Percentiles rank a stretch among this genome's conserved stretches.
Conservation (phyloP, 2,113 vertebrate genomes). For the Nycticorax nycticorax region DNA sequence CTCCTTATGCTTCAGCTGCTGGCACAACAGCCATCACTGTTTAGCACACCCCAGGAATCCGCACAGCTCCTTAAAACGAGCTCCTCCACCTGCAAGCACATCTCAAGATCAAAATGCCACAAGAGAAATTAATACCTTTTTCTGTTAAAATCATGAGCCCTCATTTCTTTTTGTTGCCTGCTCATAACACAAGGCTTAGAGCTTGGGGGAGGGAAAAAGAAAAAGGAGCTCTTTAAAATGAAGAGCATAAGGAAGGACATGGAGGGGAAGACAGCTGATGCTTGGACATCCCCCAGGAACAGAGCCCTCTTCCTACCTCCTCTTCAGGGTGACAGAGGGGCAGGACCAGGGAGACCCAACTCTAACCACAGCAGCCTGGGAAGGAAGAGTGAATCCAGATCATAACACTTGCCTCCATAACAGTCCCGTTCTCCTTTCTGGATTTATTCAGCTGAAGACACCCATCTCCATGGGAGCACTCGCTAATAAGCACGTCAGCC, state of each 20-base stretch:
- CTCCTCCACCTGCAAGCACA: background rate
- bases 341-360: background rate
- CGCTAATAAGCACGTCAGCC: background rate
- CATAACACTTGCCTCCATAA: too few relatives aligned
- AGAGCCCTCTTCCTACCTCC: background rate
- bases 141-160: background rate
- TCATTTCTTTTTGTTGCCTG: background rate
- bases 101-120: slow-evolving; percentile 5
- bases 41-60: background rate
- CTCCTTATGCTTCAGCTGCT: background rate
- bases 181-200: background rate
- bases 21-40: background rate
- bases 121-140: background rate
- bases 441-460: background rate
- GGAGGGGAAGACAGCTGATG: background rate
- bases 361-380: background rate
- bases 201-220: too few relatives aligned
- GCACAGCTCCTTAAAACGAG: background rate
- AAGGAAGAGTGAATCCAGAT: background rate
- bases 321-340: background rate
- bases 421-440: background rate
- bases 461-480: background rate
- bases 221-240: background rate
- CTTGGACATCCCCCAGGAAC: background rate
- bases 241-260: background rate